phyloP scores from a whole-genome alignment of 2,797 vertebrate genomes.

The Craterocephalus amniculus region DNA sequence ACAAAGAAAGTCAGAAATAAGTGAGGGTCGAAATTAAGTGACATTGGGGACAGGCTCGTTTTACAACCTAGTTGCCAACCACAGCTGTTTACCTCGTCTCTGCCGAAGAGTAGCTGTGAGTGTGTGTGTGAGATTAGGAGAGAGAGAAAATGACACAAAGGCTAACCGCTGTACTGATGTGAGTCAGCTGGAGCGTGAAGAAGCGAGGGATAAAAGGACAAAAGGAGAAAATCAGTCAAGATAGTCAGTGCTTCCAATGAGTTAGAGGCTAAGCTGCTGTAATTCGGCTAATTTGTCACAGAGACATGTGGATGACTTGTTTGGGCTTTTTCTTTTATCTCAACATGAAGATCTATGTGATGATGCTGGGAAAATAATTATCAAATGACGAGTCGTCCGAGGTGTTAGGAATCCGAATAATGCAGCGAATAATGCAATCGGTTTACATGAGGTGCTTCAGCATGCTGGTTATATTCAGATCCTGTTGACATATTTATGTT shows the following conservation, averaged over 20 bases:
- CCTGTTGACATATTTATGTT: background rate
- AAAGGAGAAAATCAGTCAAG: conserved; percentile 10
- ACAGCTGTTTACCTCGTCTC: conserved; percentile 30
- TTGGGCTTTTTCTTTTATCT: background rate
- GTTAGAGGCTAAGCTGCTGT: background rate
- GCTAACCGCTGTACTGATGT: conserved; percentile 31
- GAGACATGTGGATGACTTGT: conserved; percentile 13
- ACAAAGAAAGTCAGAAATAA: conserved; percentile 6
- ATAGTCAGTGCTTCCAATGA: conserved; percentile 14
- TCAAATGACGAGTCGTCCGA: background rate
- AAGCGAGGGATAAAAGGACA: conserved; percentile 12
- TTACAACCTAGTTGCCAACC: conserved; percentile 18
- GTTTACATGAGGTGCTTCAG: background rate
- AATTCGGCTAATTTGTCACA: conserved; percentile 33
- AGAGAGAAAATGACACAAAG: conserved; percentile 17
- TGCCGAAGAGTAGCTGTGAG: conserved; percentile 12
- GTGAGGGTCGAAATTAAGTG: conserved; percentile 7
- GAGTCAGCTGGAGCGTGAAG: conserved; percentile 28
- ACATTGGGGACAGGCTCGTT: conserved; percentile 12
- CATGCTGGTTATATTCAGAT: background rate
- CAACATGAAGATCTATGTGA: background rate
- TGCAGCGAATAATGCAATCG: background rate
- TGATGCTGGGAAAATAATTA: background rate
- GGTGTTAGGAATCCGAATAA: background rate
- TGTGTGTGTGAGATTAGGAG: conserved; percentile 2